Conservation (phyloP, 2,797 vertebrate genomes). For the Buceros bicornis region DNA sequence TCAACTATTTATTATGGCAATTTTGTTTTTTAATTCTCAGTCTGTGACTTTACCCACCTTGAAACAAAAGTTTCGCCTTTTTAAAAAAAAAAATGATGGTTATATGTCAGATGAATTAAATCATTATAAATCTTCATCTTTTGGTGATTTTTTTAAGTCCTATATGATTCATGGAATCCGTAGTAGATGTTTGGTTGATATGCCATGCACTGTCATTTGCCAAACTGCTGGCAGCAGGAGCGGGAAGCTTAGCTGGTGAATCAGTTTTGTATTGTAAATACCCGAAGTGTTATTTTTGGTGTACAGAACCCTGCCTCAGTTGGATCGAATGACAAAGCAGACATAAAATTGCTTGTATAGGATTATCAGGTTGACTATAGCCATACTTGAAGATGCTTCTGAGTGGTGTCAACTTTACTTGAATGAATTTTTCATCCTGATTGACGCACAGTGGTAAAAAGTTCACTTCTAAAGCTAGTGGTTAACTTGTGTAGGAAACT, state of each 20-base stretch:
- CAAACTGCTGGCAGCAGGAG: slow-evolving; percentile 80
- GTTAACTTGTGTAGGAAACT: slow-evolving; percentile 88
- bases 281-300: slow-evolving; percentile 83
- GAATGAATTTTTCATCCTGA: slow-evolving; percentile 94
- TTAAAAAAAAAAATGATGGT: background rate
- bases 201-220: slow-evolving; percentile 75
- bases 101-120: slow-evolving; percentile 31
- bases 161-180: background rate
- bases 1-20: slow-evolving; percentile 59
- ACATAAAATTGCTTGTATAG: slow-evolving; percentile 80
- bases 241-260: slow-evolving; percentile 59
- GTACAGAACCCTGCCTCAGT: slow-evolving; percentile 91
- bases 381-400: slow-evolving; percentile 98
- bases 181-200: slow-evolving; percentile 44
- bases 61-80: slow-evolving; percentile 56
- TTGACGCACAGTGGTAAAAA: slow-evolving; percentile 85
- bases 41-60: slow-evolving; percentile 45
- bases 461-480: slow-evolving; percentile 91
- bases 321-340: slow-evolving; percentile 82
- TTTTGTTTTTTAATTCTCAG: slow-evolving; percentile 26
- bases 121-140: slow-evolving; percentile 12
- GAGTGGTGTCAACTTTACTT: slow-evolving; percentile 96
- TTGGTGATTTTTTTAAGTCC: slow-evolving; percentile 4
- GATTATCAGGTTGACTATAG: slow-evolving; percentile 92
- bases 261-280: slow-evolving; percentile 80